Evolutionary conservation across 2,113 vertebrate species (phyloP).

Genomic region (Sardina pilchardus): DNA sequence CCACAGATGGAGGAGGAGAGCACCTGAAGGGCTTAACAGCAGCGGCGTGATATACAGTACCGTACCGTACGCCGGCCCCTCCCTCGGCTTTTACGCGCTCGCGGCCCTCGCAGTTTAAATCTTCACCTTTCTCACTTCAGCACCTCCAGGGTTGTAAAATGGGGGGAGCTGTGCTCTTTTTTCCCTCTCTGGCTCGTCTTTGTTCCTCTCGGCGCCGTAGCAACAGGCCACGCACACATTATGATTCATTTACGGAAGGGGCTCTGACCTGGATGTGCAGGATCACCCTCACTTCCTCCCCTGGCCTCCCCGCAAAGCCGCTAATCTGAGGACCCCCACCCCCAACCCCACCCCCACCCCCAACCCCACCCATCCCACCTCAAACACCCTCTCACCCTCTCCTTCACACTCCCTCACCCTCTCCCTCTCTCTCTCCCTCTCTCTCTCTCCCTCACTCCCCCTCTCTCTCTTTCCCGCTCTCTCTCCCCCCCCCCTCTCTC

Average conservation of each 20-base stretch:
- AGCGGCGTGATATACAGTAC: constrained; percentile 35
- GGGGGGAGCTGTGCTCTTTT: not conserved
- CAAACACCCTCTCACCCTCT: not conserved
- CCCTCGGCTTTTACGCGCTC: constrained; percentile 13
- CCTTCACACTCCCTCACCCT: too few relatives aligned
- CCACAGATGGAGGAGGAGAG: constrained; percentile 34
- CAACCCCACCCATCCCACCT: not conserved
- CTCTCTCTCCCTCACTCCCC: too few relatives aligned
- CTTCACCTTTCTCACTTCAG: not conserved
- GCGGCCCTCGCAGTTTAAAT: not conserved
- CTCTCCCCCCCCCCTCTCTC: not conserved
- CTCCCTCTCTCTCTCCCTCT: too few relatives aligned
- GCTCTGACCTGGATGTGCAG: constrained; percentile 23
- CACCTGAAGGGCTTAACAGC: constrained; percentile 40
- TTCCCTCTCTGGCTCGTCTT: not conserved
- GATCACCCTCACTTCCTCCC: constrained; percentile 32
- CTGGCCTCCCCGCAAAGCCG: constrained; percentile 21
- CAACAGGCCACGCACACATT: constrained; percentile 21
- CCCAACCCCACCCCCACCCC: not conserved
- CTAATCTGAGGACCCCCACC: constrained; percentile 23
- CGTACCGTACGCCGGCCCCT: constrained; percentile 21
- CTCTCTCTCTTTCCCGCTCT: too few relatives aligned
- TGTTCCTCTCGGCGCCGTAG: not conserved
- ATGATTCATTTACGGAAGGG: constrained; percentile 29
- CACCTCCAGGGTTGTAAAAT: not conserved